Percentiles rank a stretch among this genome's conserved stretches.
These are phyloP conservation scores for Coluber constrictor DNA, from an alignment of 2,797 vertebrate genomes.

Conservation along the genomic window DNA sequence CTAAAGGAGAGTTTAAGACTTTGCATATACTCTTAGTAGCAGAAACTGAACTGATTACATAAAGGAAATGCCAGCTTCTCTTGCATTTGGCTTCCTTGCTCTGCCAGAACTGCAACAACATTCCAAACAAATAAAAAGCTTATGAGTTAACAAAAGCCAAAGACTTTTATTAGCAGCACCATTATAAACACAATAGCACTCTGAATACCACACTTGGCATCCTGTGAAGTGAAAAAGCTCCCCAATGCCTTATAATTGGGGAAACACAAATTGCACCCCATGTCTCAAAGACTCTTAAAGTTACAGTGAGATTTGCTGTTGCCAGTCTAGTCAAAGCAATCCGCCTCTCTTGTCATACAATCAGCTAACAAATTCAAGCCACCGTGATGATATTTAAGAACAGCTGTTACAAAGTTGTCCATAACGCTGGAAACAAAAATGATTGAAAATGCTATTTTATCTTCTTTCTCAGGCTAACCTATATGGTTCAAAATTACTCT, in stretches of 20 bases:
- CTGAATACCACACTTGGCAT: constrained; percentile 23
- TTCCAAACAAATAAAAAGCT: constrained; percentile 36
- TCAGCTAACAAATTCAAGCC: constrained; percentile 32
- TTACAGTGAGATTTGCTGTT: constrained; percentile 22
- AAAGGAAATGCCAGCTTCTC: constrained; percentile 8
- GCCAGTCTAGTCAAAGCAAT: constrained; percentile 32
- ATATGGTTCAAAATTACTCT: not conserved
- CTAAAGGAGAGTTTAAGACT: constrained; percentile 1
- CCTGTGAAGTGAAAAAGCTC: constrained; percentile 28
- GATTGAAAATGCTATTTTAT: not conserved
- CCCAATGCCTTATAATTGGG: constrained; percentile 25
- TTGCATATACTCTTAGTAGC: not conserved
- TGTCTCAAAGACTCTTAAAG: constrained; percentile 17
- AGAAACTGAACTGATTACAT: not conserved
- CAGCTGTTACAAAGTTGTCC: constrained; percentile 18
- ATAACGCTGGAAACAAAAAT: not conserved
- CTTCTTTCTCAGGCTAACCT: not conserved
- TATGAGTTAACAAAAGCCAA: constrained; percentile 32
- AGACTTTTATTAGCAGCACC: constrained; percentile 28
- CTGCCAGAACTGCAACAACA: constrained; percentile 18
- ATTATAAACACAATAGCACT: constrained; percentile 30
- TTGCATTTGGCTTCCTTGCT: not conserved
- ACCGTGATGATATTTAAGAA: constrained; percentile 29
- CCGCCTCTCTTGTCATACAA: constrained; percentile 18
- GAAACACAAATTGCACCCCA: constrained; percentile 35